Evolutionary conservation across 2,888 invertebrate genomes (phyloP).

Genomic region (Andrena fulva): DNA sequence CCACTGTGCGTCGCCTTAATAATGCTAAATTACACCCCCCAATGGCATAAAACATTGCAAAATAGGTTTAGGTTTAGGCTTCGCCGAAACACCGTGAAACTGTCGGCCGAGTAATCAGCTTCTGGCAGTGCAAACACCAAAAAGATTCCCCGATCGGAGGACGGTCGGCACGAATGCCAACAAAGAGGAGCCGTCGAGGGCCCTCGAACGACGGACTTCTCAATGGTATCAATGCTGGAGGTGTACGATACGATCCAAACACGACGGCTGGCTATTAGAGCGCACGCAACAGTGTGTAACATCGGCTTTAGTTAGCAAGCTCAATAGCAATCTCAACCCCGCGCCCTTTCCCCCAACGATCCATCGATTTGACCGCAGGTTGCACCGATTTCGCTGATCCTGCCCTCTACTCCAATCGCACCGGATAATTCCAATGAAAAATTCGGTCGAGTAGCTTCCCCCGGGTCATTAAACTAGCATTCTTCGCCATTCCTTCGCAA

Average conservation of each 20-base stretch:
- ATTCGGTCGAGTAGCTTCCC: background rate
- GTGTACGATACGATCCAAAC: conserved; percentile 24
- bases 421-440: background rate
- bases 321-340: conserved; percentile 26
- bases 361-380: conserved; percentile 25
- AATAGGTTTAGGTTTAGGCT: background rate
- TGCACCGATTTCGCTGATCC: background rate
- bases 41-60: no score
- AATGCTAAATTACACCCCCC: no score
- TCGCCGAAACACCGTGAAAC: background rate
- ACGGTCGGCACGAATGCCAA: conserved; percentile 6
- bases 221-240: conserved; percentile 41
- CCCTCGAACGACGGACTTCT: conserved; percentile 29
- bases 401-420: no score
- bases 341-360: conserved; percentile 5
- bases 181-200: conserved; percentile 31
- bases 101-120: conserved; percentile 11
- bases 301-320: conserved; percentile 33
- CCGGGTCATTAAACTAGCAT: background rate
- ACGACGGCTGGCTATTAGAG: conserved; percentile 32
- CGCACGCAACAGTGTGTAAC: conserved; percentile 30
- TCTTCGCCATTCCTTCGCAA: background rate
- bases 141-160: conserved; percentile 12
- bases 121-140: conserved; percentile 9
- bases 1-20: no score